phyloP scores from a whole-genome alignment of 2,113 vertebrate genomes.

The Lagopus muta region DNA sequence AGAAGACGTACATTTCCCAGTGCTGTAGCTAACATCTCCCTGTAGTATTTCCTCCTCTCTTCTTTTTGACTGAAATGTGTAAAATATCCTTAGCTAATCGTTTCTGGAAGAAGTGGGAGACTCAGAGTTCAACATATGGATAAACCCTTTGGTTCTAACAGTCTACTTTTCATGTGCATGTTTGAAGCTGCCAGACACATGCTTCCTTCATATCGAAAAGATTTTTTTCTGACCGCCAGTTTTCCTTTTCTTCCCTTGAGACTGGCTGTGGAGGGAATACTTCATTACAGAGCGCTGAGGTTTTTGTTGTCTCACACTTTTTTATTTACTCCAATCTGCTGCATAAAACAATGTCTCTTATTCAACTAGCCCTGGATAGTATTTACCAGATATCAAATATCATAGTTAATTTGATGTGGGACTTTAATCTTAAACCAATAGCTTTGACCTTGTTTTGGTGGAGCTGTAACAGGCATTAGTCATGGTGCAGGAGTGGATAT shows the following conservation, averaged over 20 bases:
- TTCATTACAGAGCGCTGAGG: background rate
- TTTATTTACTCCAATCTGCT: slow-evolving; percentile 40
- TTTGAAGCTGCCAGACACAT: slow-evolving; percentile 67
- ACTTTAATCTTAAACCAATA: slow-evolving; percentile 43
- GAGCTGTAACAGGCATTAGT: slow-evolving; percentile 35
- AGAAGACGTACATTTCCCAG: slow-evolving; percentile 42
- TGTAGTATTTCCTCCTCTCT: slow-evolving; percentile 11
- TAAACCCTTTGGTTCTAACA: slow-evolving; percentile 52
- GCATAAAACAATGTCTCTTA: background rate
- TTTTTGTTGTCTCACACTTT: slow-evolving; percentile 23
- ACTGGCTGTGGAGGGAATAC: background rate
- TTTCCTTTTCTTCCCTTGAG: slow-evolving; percentile 52
- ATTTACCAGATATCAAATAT: slow-evolving; percentile 46
- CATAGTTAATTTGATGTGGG: slow-evolving; percentile 25
- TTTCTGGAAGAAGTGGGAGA: slow-evolving; percentile 58
- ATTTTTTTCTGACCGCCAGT: slow-evolving; percentile 42
- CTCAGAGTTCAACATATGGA: slow-evolving; percentile 57
- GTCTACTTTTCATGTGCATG: slow-evolving; percentile 52
- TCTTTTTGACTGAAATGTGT: slow-evolving; percentile 56
- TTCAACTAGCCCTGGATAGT: background rate
- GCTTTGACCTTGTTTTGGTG: slow-evolving; percentile 23
- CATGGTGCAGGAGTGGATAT: background rate
- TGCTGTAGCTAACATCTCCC: slow-evolving; percentile 16
- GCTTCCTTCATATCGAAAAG: slow-evolving; percentile 52
- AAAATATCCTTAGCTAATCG: slow-evolving; percentile 71